phyloP scores from a whole-genome alignment of 2,888 invertebrate genomes.

The Meteorus colon region DNA sequence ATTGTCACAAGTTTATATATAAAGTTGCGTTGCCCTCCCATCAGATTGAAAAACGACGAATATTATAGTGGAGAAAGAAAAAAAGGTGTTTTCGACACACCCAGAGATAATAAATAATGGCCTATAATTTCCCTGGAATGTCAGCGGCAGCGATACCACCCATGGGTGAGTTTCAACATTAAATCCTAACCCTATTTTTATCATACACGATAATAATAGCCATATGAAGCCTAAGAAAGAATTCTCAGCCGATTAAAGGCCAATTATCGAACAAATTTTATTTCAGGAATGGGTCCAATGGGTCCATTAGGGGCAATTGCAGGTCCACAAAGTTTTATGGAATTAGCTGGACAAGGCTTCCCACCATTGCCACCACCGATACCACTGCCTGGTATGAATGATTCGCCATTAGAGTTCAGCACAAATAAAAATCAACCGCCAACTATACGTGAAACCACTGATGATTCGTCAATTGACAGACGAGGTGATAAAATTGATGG shows the following conservation, averaged over 20 bases:
- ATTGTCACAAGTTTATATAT: neutral
- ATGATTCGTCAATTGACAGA: conserved; percentile 62
- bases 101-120: conserved; percentile 59
- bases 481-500: conserved; percentile 68
- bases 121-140: conserved; percentile 71
- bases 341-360: conserved; percentile 69
- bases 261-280: neutral
- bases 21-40: neutral
- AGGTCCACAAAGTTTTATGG: conserved; percentile 71
- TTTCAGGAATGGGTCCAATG: conserved; percentile 68
- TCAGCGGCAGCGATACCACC: conserved; percentile 68
- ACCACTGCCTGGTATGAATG: conserved; percentile 75
- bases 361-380: conserved; percentile 68
- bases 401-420: conserved; percentile 79
- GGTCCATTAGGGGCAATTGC: conserved; percentile 67
- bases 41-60: neutral
- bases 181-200: conserved; percentile 22
- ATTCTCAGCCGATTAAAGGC: neutral
- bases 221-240: neutral
- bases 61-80: neutral
- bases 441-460: conserved; percentile 72
- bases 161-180: conserved; percentile 62
- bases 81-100: neutral
- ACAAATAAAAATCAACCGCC: conserved; percentile 78
- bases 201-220: neutral